Evolutionary conservation across 92 coral and sea anemone species (phyloP).

Genomic region (Epizoanthus illoricatus): DNA sequence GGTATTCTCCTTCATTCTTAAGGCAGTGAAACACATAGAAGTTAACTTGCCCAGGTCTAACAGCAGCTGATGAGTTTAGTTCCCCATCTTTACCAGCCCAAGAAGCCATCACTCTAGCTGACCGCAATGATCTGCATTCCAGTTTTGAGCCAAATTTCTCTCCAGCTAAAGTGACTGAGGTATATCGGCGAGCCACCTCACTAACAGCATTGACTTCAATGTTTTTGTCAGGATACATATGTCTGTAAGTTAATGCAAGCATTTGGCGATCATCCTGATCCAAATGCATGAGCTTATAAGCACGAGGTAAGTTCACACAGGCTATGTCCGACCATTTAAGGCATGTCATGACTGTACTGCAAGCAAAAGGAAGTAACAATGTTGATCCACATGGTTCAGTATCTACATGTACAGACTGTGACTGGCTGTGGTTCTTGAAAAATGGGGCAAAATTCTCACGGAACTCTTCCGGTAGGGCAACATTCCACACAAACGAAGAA

Average conservation of each 20-base stretch:
- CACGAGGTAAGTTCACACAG: conserved; percentile 9
- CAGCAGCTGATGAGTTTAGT: conserved; percentile 32
- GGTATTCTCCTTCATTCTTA: conserved; percentile 21
- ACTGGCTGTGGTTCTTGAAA: not conserved
- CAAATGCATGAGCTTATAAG: conserved; percentile 29
- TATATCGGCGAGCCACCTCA: conserved; percentile 28
- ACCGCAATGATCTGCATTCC: conserved; percentile 47
- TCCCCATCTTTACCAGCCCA: conserved; percentile 52
- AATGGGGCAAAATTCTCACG: conserved; percentile 16
- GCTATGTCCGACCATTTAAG: not conserved
- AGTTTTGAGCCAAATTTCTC: conserved; percentile 48
- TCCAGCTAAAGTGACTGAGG: conserved; percentile 25
- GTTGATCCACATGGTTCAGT: no score
- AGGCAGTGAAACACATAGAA: conserved; percentile 43
- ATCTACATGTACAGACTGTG: no score
- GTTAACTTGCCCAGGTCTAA: conserved; percentile 45
- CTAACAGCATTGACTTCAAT: conserved; percentile 28
- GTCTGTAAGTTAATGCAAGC: conserved; percentile 25
- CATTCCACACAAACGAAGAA: conserved; percentile 48
- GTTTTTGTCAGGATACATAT: conserved; percentile 43
- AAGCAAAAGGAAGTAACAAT: no score
- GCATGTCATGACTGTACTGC: no score
- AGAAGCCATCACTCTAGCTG: conserved; percentile 62
- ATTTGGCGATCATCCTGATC: conserved; percentile 47
- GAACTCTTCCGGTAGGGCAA: conserved; percentile 46